phyloP scores from a whole-genome alignment of 2,888 invertebrate species.

The Sesia apiformis region DNA sequence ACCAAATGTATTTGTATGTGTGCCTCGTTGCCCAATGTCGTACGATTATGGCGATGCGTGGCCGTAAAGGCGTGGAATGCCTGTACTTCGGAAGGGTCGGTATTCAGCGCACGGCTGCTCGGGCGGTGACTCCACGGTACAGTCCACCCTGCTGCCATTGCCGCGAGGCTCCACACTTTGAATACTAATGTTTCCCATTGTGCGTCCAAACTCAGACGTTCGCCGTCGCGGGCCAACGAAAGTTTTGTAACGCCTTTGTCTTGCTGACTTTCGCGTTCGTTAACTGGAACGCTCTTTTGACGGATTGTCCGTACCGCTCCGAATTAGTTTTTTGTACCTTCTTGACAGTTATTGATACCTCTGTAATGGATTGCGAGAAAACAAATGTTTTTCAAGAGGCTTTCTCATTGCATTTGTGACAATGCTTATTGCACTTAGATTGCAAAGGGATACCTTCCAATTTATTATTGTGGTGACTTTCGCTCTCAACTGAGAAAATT shows the following conservation, averaged over 20 bases:
- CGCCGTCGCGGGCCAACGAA: constrained; percentile 43
- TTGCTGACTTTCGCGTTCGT: constrained; percentile 55
- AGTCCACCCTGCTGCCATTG: constrained; percentile 52
- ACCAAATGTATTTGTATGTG: constrained; percentile 46
- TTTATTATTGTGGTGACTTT: neutral
- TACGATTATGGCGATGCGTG: constrained; percentile 44
- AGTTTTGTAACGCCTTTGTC: constrained; percentile 63
- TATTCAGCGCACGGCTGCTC: constrained; percentile 58
- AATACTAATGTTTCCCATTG: constrained; percentile 63
- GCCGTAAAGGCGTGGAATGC: constrained; percentile 46
- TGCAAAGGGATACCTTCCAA: neutral
- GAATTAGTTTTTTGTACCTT: constrained; percentile 20
- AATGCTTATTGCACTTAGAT: neutral
- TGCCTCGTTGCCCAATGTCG: constrained; percentile 52
- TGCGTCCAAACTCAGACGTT: constrained; percentile 38
- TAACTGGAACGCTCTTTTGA: constrained; percentile 49
- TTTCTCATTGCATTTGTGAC: neutral
- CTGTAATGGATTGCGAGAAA: constrained; percentile 2
- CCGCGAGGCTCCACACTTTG: constrained; percentile 33
- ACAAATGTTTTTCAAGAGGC: neutral
- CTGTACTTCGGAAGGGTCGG: constrained; percentile 31
- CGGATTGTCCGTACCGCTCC: constrained; percentile 20
- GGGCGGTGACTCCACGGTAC: constrained; percentile 65
- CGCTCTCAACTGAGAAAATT: neutral
- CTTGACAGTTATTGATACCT: constrained; percentile 20